A percentile compares a stretch with the other conserved stretches of the same genome.
These are phyloP conservation scores for Cavia porcellus DNA, from an alignment of 2,113 vertebrate species.

Conservation along the genomic window DNA sequence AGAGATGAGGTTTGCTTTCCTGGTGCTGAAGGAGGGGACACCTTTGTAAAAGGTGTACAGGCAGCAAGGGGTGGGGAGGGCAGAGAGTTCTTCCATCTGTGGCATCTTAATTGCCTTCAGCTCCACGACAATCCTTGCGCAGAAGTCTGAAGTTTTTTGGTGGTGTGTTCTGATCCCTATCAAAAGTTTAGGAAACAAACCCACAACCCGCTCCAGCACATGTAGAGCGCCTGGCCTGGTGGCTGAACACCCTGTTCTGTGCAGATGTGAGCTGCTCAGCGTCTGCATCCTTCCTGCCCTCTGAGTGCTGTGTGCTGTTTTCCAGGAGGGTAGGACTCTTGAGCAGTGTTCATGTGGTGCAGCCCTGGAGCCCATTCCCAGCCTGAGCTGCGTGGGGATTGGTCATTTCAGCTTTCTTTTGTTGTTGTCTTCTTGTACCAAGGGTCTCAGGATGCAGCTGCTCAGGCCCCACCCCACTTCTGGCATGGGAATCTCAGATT, in stretches of 20 bases:
- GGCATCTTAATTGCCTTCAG: not conserved
- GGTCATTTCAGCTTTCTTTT: not conserved
- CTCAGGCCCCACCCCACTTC: not conserved
- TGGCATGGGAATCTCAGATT: not conserved
- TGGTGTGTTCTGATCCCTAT: not conserved
- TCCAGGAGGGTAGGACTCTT: not conserved
- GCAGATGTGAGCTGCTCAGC: not conserved
- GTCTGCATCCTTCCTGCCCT: accelerated
- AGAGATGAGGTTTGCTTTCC: not conserved
- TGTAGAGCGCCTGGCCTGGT: no score
- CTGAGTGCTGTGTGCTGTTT: not conserved
- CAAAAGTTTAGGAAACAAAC: not conserved
- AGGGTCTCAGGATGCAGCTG: not conserved
- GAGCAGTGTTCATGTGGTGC: not conserved
- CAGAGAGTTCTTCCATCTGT: not conserved
- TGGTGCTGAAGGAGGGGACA: not conserved
- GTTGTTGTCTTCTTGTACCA: not conserved
- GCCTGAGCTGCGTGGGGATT: not conserved
- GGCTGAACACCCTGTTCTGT: not conserved
- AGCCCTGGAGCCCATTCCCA: not conserved
- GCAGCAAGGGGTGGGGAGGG: not conserved
- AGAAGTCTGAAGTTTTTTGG: not conserved
- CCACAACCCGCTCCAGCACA: not conserved
- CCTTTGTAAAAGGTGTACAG: not conserved
- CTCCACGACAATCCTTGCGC: not conserved